Evolutionary conservation across 1,140 invertebrate genomes (phyloP), one percentile per base, ranked within the genome.

Genomic region (Lethrus apterus): DNA sequence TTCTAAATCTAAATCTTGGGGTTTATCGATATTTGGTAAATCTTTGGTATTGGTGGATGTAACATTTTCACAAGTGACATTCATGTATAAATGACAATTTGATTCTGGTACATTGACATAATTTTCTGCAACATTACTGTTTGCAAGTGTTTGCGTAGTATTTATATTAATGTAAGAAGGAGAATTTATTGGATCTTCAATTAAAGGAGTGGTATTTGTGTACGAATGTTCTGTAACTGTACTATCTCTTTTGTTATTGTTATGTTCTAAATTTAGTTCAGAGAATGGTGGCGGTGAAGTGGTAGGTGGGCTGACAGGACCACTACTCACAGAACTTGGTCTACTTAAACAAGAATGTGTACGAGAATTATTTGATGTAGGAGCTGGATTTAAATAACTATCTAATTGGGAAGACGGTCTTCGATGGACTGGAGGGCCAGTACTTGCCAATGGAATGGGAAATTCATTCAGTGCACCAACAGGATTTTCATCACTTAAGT

Each of bases 1-100:
- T 15, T 74, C 72, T 5, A 31, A 41, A n/a, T 41, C 36, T 26
- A 18, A 34, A 34, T 70, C 64, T 38, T 59, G 52, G 40, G 42
- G 54, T 43, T 19, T 36, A 13, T 30, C 32, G 14, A 23, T 48
- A 26, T 21, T 19, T 24, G 42, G 15, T 14, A 30, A 23, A 32
- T 55, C 50, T 53, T 50, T 56, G 54, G 46, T 50, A 21, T 15
- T 23, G 7, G 18, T 30, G 29, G 48, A 20, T 68, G 63, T 4
- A 3, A 4, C 13, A 18, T 38, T 20, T 8, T 33, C 14, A 19
- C 29, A 32, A 33, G 8, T 33, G 41, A 84, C 65, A 59, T 84
- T 86, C 67, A 84, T 79, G 58, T 84, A 84, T 3, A 79, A 60
- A 55, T 44, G 40, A 42, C 17, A 26, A 9, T 24, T 42, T 42